These are phyloP conservation scores for Monodelphis domestica DNA, from an alignment of 2,797 vertebrate species.

Conservation along the genomic window DNA sequence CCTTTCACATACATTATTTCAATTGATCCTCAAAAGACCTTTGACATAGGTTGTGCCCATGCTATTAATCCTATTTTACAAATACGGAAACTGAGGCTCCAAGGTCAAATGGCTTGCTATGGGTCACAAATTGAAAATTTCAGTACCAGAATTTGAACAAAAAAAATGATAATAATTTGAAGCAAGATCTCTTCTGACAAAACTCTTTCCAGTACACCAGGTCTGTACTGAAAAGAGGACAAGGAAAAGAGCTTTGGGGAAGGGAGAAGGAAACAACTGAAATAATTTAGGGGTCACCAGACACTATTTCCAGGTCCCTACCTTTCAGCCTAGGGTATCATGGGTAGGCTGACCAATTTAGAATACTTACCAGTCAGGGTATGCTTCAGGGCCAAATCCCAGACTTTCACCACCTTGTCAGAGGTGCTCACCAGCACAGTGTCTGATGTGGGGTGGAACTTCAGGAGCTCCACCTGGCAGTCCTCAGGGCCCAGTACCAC, in stretches of 20 bases:
- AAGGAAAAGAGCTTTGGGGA: background rate
- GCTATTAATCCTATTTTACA: background rate
- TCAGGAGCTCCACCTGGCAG: slow-evolving; percentile 85
- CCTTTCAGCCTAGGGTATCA: background rate
- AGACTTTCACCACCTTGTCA: slow-evolving; percentile 84
- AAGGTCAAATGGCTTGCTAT: background rate
- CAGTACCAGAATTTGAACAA: background rate
- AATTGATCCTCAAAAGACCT: background rate
- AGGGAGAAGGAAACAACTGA: background rate
- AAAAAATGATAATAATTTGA: background rate
- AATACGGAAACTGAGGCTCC: background rate
- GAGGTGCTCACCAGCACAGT: slow-evolving; percentile 87
- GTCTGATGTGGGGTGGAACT: slow-evolving; percentile 92
- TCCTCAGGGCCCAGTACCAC: slow-evolving; percentile 85
- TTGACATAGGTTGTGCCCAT: background rate
- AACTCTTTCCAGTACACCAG: background rate
- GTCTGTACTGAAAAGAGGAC: background rate
- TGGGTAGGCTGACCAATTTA: background rate
- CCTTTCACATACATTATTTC: background rate
- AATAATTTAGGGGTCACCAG: background rate
- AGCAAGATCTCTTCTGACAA: background rate
- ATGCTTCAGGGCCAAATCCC: slow-evolving; percentile 88
- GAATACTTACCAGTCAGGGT: slow-evolving; percentile 89
- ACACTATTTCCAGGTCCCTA: background rate
- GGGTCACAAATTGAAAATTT: background rate